These are phyloP conservation scores for Danio jaintianensis DNA, from an alignment of 2,797 vertebrate species.

Conservation along the genomic window DNA sequence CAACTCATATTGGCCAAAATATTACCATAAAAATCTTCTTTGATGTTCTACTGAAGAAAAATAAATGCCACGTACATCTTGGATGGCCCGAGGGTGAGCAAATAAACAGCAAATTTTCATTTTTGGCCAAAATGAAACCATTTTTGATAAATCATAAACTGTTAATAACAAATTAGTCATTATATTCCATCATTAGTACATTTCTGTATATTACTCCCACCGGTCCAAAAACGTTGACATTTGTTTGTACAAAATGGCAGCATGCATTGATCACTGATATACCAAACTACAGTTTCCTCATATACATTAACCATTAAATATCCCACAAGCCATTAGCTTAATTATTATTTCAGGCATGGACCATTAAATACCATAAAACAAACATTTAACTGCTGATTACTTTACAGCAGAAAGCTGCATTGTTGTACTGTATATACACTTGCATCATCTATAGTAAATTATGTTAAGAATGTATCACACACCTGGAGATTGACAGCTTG, in stretches of 20 bases:
- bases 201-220: neutral
- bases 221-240: constrained; percentile 35
- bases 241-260: constrained; percentile 75
- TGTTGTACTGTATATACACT: constrained; percentile 21
- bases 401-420: constrained; percentile 42
- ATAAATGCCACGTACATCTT: too few relatives aligned
- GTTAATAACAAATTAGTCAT: constrained; percentile 26
- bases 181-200: constrained; percentile 21
- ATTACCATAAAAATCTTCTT: too few relatives aligned
- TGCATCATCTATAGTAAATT: constrained; percentile 37
- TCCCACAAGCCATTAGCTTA: constrained; percentile 63
- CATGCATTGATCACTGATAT: constrained; percentile 56
- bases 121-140: neutral
- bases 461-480: constrained; percentile 20
- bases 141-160: constrained; percentile 2
- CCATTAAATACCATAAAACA: constrained; percentile 77
- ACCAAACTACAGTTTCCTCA: constrained; percentile 69
- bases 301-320: constrained; percentile 77
- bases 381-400: constrained; percentile 78
- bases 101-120: too few relatives aligned
- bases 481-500: constrained; percentile 53
- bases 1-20: too few relatives aligned
- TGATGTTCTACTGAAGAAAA: too few relatives aligned
- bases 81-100: too few relatives aligned
- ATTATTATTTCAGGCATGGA: constrained; percentile 76